Evolutionary conservation across 2,797 vertebrate species (phyloP), one percentile per base, ranked within the genome.

Genomic region (Brachymystax lenok): DNA sequence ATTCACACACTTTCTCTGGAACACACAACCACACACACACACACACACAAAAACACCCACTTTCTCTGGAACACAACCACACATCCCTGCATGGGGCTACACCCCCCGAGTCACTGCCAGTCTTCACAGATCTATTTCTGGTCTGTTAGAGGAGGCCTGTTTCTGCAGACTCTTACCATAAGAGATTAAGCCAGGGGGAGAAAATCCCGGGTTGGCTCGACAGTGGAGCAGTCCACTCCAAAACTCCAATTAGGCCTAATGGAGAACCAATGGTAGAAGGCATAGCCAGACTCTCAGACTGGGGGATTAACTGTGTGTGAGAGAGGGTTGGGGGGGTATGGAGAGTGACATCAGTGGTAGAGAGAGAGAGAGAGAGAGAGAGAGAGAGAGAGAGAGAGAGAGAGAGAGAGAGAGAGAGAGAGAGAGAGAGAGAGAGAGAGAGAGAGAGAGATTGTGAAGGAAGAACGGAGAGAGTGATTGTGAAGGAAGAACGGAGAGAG

Each of bases 221-320:
- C 74, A 59, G 70, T 82, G 70, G 77, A 67, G 27, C 51, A 71
- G 54, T 70, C 69, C 73, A 40, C 79, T 83, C 88, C 86, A 90
- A 87, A 85, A 77, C 77, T 79, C 78, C 84, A 89, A 74, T 83
- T 83, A 90, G 78, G 80, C 85, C 84, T 91, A 88, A 89, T 88
- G 85, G 82, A 78, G 77, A 91, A 86, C 87, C 93, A 91, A 91
- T 83, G 85, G 81, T 88, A 87, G 66, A 79, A 69, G 77, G 67
- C 68, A 21, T 28, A 73, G 79, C 66, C 73, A 64, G 80, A 50
- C 76, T 46, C 10, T 84, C 79, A 82, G 74, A 78, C 51, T 46
- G 71, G 74, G 75, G 74, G 80, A 69, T 71, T 64, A 67, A 69
- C 24, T 76, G 74, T 69, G 64, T 19, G 78, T 79, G 81, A 80